phyloP scores from a whole-genome alignment of 2,113 vertebrate genomes.

The Meleagris gallopavo region DNA sequence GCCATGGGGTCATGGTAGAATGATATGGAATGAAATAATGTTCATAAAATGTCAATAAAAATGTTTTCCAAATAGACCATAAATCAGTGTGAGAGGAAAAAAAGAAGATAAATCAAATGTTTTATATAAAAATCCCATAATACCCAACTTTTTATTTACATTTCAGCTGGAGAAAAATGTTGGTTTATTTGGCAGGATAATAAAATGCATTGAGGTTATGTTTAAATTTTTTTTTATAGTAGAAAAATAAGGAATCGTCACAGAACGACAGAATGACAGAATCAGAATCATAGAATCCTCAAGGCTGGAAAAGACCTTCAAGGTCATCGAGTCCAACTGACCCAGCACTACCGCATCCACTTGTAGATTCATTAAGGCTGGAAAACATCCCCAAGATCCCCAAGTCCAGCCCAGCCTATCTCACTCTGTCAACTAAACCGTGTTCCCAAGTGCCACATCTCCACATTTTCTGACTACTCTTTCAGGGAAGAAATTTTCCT shows the following conservation, averaged over 20 bases:
- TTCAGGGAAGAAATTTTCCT: no score
- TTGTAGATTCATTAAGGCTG: no score
- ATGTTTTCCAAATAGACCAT: not conserved
- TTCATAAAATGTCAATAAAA: slow-evolving; percentile 20
- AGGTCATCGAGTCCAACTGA: no score
- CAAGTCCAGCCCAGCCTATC: no score
- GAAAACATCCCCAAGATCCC: no score
- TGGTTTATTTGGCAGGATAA: not conserved
- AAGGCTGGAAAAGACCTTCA: not conserved
- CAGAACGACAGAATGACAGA: not conserved
- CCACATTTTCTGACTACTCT: no score
- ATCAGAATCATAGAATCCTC: no score
- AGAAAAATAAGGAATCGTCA: not conserved
- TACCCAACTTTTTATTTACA: not conserved
- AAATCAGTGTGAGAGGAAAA: not conserved
- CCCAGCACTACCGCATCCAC: no score
- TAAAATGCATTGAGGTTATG: not conserved
- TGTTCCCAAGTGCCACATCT: no score
- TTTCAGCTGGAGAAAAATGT: not conserved
- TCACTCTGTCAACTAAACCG: no score
- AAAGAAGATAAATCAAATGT: not conserved
- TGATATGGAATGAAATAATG: not conserved
- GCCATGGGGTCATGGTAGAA: not conserved
- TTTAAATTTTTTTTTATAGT: not conserved
- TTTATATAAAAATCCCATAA: not conserved